Evolutionary conservation across 2,888 invertebrate genomes (phyloP).

Genomic region (Marronus borbonicus): DNA sequence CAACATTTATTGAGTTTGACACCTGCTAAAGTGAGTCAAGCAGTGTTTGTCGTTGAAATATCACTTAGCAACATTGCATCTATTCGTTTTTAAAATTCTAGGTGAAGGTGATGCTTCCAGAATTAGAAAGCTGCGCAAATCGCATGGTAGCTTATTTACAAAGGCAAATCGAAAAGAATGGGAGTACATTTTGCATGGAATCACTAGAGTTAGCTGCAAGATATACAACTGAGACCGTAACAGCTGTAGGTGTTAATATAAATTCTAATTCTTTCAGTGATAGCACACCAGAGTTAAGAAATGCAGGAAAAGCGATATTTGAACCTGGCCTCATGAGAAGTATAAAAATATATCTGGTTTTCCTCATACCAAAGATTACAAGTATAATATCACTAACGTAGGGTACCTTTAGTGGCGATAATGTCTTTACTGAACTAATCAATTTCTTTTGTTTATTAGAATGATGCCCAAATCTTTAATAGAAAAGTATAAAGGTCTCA

Average conservation of each 20-base stretch:
- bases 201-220: conserved; percentile 43
- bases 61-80: neutral
- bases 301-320: conserved; percentile 41
- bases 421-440: no score
- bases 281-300: conserved; percentile 24
- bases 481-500: conserved; percentile 54
- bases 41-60: neutral
- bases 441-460: neutral
- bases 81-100: conserved; percentile 18
- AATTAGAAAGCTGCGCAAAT: conserved; percentile 68
- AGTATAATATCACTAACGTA: conserved; percentile 33
- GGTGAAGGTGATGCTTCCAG: conserved; percentile 69
- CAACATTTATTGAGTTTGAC: conserved; percentile 71
- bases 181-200: conserved; percentile 32
- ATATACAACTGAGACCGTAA: conserved; percentile 48
- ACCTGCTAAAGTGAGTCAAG: conserved; percentile 63
- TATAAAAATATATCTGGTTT: conserved; percentile 31
- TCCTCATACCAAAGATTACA: conserved; percentile 41
- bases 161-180: conserved; percentile 34
- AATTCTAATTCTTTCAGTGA: conserved; percentile 45
- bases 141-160: conserved; percentile 66
- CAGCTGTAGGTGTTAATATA: conserved; percentile 37
- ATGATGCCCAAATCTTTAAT: conserved; percentile 39
- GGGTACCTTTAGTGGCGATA: neutral
- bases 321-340: conserved; percentile 31